phyloP scores from a whole-genome alignment of 1,140 invertebrate genomes.

The Drosophila asahinai region DNA sequence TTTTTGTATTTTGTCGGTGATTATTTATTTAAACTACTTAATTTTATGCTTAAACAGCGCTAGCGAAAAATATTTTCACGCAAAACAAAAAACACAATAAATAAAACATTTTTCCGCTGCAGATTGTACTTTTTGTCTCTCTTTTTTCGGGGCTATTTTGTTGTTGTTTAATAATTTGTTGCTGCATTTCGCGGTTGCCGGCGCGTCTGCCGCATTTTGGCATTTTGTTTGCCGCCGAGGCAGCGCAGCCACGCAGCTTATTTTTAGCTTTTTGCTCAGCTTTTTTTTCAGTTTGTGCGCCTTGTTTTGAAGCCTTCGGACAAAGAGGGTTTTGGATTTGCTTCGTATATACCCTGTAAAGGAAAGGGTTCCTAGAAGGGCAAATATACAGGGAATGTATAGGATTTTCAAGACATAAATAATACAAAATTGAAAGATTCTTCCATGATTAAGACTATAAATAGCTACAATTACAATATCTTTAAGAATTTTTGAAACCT shows the following conservation, averaged over 20 bases:
- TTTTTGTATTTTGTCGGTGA: constrained; percentile 17
- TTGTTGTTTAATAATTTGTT: constrained; percentile 26
- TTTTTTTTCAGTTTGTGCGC: constrained; percentile 20
- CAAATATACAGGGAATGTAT: background rate
- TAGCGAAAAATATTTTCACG: constrained; percentile 56
- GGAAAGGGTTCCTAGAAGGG: background rate
- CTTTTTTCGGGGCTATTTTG: constrained; percentile 20
- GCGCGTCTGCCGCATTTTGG: constrained; percentile 63
- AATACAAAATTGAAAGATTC: background rate
- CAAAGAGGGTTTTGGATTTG: constrained; percentile 17
- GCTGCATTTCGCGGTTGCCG: constrained; percentile 55
- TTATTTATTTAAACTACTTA: constrained; percentile 83
- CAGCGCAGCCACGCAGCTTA: constrained; percentile 54
- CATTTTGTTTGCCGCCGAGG: constrained; percentile 66
- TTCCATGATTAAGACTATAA: background rate
- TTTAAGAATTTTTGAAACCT: background rate
- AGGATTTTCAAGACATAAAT: background rate
- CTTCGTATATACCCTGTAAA: constrained; percentile 3
- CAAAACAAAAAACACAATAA: constrained; percentile 52
- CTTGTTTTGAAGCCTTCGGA: constrained; percentile 12
- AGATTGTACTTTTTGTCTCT: constrained; percentile 24
- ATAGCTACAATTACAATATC: background rate
- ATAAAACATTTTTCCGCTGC: constrained; percentile 55
- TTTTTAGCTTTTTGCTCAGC: constrained; percentile 66
- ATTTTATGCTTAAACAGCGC: constrained; percentile 81